A percentile compares a stretch with the other conserved stretches of the same genome.
phyloP scores from a whole-genome alignment of 1,140 invertebrate species.

The Zophobas atratus region DNA sequence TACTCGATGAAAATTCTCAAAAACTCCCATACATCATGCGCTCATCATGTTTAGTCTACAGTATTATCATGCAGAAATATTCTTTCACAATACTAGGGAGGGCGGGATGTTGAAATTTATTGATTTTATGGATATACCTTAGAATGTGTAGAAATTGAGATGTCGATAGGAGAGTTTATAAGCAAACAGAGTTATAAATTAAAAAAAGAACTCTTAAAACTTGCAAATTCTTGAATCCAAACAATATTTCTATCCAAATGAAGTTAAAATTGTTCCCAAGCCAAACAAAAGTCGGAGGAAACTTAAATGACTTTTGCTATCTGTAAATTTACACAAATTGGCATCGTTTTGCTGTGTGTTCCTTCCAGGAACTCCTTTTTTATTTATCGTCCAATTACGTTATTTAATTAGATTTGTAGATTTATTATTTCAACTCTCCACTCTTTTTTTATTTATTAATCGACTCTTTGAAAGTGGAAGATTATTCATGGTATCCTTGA shows the following conservation, averaged over 20 bases:
- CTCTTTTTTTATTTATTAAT: background rate
- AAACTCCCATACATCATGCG: background rate
- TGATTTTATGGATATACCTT: background rate
- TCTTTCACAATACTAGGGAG: too few relatives aligned
- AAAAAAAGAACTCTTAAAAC: slow-evolving; percentile 29
- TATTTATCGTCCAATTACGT: slow-evolving; percentile 27
- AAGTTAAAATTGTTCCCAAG: slow-evolving; percentile 42
- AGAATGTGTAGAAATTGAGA: slow-evolving; percentile 24
- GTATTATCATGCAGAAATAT: too few relatives aligned
- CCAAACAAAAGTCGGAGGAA: slow-evolving; percentile 42
- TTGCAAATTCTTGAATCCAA: slow-evolving; percentile 43
- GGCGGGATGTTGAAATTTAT: background rate
- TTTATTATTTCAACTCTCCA: slow-evolving; percentile 4
- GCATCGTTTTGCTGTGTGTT: slow-evolving; percentile 38
- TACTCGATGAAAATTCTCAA: background rate
- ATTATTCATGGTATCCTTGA: slow-evolving; percentile 1
- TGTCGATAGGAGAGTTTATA: slow-evolving; percentile 4
- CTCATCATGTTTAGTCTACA: background rate
- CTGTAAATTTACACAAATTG: slow-evolving; percentile 44
- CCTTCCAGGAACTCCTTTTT: slow-evolving; percentile 17
- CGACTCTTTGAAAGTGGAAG: background rate
- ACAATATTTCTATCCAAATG: slow-evolving; percentile 43
- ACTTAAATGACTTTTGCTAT: slow-evolving; percentile 52
- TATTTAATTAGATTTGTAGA: slow-evolving; percentile 28
- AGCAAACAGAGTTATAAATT: slow-evolving; percentile 39